phyloP scores from a whole-genome alignment of 2,113 vertebrate genomes.

The Oreochromis niloticus region DNA sequence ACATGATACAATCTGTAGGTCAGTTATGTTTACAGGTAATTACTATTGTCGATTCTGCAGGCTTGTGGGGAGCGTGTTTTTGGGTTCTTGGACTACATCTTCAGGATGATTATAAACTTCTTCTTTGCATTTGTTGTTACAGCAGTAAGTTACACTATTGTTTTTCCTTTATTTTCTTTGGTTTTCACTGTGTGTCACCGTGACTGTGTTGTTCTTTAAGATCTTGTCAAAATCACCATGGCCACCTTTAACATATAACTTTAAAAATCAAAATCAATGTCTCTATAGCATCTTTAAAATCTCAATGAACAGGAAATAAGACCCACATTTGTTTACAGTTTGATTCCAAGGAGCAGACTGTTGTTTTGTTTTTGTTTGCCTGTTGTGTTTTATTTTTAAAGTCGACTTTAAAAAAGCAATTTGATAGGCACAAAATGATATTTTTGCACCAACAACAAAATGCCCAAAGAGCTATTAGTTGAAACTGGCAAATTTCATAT shows the following conservation, averaged over 20 bases:
- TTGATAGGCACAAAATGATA: neutral
- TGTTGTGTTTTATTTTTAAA: neutral
- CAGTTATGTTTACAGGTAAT: neutral
- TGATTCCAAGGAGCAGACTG: neutral
- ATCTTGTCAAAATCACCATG: neutral
- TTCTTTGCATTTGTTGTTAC: conserved; percentile 24
- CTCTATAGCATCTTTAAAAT: neutral
- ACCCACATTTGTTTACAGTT: neutral
- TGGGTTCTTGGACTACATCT: accelerated
- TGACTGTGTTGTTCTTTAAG: neutral
- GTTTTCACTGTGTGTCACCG: neutral
- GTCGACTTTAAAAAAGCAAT: neutral
- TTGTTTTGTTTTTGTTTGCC: neutral
- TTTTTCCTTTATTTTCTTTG: neutral
- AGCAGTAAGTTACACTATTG: conserved; percentile 19
- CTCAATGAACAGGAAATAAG: neutral
- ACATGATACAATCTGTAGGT: neutral
- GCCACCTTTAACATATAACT: neutral
- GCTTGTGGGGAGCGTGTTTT: neutral
- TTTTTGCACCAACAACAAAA: neutral
- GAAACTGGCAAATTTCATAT: neutral
- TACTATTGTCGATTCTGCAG: neutral
- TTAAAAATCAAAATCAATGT: neutral
- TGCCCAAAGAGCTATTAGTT: neutral
- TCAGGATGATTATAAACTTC: neutral